phyloP scores from a whole-genome alignment of 1,140 invertebrate species.

The Panagrolaimus sp. region DNA sequence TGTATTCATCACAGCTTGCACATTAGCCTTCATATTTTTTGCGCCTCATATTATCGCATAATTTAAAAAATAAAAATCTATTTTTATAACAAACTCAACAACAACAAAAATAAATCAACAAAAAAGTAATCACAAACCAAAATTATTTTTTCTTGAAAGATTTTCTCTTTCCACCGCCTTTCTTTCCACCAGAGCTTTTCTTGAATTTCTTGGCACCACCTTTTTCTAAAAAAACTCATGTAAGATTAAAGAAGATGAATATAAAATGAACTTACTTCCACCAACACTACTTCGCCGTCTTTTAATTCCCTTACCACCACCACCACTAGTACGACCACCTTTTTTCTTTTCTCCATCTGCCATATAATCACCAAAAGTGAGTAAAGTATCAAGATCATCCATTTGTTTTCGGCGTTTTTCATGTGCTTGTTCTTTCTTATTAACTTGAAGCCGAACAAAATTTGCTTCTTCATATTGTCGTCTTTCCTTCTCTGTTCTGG shows the following conservation, averaged over 20 bases:
- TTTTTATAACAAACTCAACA: neutral
- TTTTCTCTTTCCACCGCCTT: no score
- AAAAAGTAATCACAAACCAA: neutral
- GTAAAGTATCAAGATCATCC: constrained; percentile 70
- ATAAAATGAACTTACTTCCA: no score
- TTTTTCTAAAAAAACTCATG: no score
- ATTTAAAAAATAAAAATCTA: neutral
- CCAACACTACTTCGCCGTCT: neutral
- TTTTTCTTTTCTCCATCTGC: constrained; percentile 29
- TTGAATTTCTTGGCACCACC: no score
- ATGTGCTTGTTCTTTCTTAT: constrained; percentile 77
- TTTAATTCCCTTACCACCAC: no score
- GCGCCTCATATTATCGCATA: constrained; percentile 75
- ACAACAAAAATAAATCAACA: neutral
- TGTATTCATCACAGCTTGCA: constrained; percentile 91
- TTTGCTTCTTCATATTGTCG: constrained; percentile 79
- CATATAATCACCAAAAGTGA: constrained; percentile 64
- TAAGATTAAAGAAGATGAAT: no score
- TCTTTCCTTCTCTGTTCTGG: constrained; percentile 56
- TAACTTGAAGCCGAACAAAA: constrained; percentile 77
- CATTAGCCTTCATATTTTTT: constrained; percentile 85
- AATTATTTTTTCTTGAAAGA: neutral
- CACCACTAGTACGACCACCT: constrained; percentile 6
- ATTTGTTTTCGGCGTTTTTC: constrained; percentile 70
- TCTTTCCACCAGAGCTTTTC: no score